phyloP scores from a whole-genome alignment of 2,797 vertebrate genomes.

The Phrynocephalus guinanensis region DNA sequence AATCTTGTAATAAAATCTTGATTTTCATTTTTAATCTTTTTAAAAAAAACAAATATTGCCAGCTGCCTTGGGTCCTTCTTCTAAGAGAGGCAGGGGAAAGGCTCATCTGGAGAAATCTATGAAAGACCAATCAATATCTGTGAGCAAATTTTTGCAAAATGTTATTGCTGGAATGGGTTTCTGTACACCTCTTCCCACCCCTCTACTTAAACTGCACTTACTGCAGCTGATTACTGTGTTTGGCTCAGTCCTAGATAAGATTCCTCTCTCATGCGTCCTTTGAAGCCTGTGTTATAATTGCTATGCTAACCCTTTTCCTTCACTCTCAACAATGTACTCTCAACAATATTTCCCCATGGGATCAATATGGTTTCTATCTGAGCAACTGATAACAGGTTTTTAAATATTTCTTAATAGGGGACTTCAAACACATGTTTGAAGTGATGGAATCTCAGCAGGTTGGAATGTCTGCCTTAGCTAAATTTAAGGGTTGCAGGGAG shows the following conservation, averaged over 20 bases:
- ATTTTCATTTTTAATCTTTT: too few relatives aligned
- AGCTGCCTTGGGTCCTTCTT: too few relatives aligned
- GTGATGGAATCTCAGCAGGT: slow-evolving; percentile 28
- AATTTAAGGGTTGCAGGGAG: not conserved
- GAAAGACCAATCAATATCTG: too few relatives aligned
- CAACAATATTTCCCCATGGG: not conserved
- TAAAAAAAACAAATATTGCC: too few relatives aligned
- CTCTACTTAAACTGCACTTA: not conserved
- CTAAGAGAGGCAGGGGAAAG: too few relatives aligned
- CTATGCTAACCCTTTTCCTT: not conserved
- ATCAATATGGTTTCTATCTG: slow-evolving; percentile 40
- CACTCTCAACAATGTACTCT: not conserved
- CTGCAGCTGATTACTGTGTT: not conserved
- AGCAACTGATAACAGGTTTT: slow-evolving; percentile 36
- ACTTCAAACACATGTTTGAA: slow-evolving; percentile 41
- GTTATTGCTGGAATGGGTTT: not conserved
- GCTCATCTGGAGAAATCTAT: too few relatives aligned
- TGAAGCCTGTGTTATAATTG: slow-evolving; percentile 28
- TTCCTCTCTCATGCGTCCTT: not conserved
- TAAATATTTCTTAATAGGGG: slow-evolving; percentile 22
- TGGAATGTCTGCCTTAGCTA: slow-evolving; percentile 32
- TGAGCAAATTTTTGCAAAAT: not conserved
- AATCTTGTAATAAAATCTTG: too few relatives aligned
- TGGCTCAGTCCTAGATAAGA: not conserved
- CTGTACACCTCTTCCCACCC: not conserved